Conservation (phyloP, 2,797 vertebrate genomes). For the Limosa lapponica region DNA sequence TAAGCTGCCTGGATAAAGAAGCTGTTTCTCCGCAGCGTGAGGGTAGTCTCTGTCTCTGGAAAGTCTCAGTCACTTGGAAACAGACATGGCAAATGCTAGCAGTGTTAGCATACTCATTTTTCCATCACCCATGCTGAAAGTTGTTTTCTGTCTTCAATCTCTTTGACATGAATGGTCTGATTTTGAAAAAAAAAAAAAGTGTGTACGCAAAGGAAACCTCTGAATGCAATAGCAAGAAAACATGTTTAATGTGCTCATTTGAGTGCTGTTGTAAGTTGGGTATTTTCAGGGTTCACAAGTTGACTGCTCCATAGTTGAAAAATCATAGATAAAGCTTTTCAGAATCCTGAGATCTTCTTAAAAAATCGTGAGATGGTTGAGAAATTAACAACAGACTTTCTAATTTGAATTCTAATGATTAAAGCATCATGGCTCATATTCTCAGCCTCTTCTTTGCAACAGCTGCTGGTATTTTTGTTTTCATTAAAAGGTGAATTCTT, state of each 20-base stretch:
- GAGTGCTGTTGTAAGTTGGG: neutral
- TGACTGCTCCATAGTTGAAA: neutral
- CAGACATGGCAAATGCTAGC: conserved; percentile 29
- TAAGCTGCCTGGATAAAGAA: neutral
- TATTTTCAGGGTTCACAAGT: neutral
- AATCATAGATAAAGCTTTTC: neutral
- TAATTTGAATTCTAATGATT: neutral
- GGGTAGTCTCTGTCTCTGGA: conserved; percentile 36
- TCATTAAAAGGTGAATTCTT: conserved; percentile 1
- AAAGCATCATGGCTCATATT: neutral
- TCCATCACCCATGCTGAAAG: neutral
- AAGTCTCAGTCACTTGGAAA: conserved; percentile 46
- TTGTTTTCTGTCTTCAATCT: conserved; percentile 7
- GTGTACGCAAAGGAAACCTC: rapidly evolving
- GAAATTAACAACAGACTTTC: neutral
- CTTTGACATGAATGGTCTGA: neutral
- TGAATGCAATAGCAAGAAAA: neutral
- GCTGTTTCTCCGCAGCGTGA: neutral
- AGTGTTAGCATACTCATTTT: neutral
- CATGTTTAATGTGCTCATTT: neutral
- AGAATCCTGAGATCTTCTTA: neutral
- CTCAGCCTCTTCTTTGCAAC: neutral
- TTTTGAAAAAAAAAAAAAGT: neutral
- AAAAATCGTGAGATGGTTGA: neutral
- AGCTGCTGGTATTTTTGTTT: neutral